Evolutionary conservation across 1,140 invertebrate species (phyloP).

Genomic region (Drosophila setifemur): DNA sequence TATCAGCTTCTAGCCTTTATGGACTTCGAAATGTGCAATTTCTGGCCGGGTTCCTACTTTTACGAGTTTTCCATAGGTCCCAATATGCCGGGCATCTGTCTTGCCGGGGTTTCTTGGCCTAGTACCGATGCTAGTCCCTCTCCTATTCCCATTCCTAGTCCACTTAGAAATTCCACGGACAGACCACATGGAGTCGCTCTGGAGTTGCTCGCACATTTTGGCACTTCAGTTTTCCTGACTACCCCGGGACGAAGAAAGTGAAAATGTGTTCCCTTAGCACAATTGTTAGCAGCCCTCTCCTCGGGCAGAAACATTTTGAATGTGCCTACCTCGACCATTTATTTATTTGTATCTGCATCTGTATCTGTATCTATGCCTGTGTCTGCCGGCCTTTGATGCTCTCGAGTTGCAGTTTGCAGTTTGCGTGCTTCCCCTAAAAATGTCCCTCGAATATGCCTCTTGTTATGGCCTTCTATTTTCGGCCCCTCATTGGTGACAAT

Average conservation of each 20-base stretch:
- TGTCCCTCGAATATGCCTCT: constrained; percentile 41
- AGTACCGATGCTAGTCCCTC: constrained; percentile 12
- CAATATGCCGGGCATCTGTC: constrained; percentile 71
- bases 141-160: constrained; percentile 25
- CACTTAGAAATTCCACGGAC: constrained; percentile 70
- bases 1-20: constrained; percentile 50
- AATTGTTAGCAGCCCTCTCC: constrained; percentile 36
- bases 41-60: constrained; percentile 36
- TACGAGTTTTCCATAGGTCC: constrained; percentile 71
- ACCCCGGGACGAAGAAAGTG: constrained; percentile 27
- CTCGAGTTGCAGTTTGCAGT: constrained; percentile 22
- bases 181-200: constrained; percentile 66
- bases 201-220: constrained; percentile 7
- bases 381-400: constrained; percentile 59
- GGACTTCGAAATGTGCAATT: constrained; percentile 75
- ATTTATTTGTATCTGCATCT: too few relatives aligned
- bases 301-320: constrained; percentile 54
- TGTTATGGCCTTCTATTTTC: constrained; percentile 57
- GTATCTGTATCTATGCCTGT: too few relatives aligned
- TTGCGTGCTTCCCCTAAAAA: constrained; percentile 22
- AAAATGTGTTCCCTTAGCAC: constrained; percentile 49
- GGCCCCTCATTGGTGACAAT: constrained; percentile 38
- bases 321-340: constrained; percentile 41
- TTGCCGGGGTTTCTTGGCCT: constrained; percentile 36
- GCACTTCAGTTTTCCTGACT: constrained; percentile 35